phyloP scores from a whole-genome alignment of 2,113 vertebrate species.

The Calonectris borealis region DNA sequence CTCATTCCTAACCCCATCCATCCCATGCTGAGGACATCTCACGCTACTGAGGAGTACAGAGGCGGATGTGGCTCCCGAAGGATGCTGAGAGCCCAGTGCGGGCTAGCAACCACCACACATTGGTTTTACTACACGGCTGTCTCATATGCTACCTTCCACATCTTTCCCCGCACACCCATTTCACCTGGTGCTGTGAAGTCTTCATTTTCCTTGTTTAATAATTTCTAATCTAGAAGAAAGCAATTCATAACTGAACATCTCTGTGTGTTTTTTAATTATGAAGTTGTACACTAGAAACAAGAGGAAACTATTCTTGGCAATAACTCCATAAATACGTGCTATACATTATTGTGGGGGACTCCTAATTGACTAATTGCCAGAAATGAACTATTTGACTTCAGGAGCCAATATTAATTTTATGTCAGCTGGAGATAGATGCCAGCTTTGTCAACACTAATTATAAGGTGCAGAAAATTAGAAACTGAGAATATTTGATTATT shows the following conservation, averaged over 20 bases:
- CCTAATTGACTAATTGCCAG: background rate
- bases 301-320: background rate
- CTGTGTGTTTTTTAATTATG: background rate
- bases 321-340: background rate
- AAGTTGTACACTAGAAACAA: background rate
- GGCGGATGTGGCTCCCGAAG: rapidly evolving
- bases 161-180: background rate
- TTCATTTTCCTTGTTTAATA: background rate
- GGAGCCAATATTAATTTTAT: background rate
- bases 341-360: background rate
- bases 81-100: background rate
- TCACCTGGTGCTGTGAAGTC: background rate
- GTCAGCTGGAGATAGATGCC: background rate
- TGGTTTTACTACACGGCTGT: background rate
- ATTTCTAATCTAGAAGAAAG: background rate
- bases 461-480: background rate
- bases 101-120: rapidly evolving
- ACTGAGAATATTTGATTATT: background rate
- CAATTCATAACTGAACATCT: background rate
- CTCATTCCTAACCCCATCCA: background rate
- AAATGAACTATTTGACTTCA: background rate
- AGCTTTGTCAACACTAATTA: background rate
- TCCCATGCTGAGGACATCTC: background rate
- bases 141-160: background rate
- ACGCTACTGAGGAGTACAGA: rapidly evolving